Evolutionary conservation across 2,888 invertebrate genomes (phyloP).

Genomic region (Meandrusa payeni): DNA sequence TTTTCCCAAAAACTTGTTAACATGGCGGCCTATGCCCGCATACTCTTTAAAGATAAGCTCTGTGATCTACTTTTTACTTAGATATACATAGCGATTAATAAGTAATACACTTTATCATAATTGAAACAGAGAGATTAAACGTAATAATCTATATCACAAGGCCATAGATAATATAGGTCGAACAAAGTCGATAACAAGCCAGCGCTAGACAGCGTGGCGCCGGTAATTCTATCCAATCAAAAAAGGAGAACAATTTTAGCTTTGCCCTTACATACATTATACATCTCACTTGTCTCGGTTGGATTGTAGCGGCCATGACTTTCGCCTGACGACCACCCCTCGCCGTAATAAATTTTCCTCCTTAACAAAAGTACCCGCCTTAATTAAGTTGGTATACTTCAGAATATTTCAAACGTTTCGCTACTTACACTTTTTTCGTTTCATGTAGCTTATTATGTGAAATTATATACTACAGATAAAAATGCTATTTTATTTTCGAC

Average conservation of each 20-base stretch:
- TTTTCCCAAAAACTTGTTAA: no score
- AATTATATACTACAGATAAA: background rate
- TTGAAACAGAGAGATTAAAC: no score
- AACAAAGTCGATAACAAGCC: slow-evolving; percentile 48
- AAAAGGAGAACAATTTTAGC: slow-evolving; percentile 55
- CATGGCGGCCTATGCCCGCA: no score
- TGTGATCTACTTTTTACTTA: no score
- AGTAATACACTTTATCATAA: no score
- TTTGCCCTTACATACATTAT: slow-evolving; percentile 57
- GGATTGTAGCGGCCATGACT: slow-evolving; percentile 53
- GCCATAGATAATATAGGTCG: slow-evolving; percentile 27
- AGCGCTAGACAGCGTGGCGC: slow-evolving; percentile 64
- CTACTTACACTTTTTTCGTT: background rate
- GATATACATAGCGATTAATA: no score
- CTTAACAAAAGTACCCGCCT: slow-evolving; percentile 50
- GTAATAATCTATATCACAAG: slow-evolving; percentile 16
- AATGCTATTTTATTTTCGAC: background rate
- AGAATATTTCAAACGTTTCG: slow-evolving; percentile 52
- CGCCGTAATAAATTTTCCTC: slow-evolving; percentile 51
- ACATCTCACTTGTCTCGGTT: slow-evolving; percentile 45
- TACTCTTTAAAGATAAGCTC: no score
- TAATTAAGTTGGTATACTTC: slow-evolving; percentile 64
- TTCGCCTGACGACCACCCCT: slow-evolving; percentile 46
- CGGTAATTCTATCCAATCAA: slow-evolving; percentile 62
- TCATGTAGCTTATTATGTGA: background rate